phyloP scores from a whole-genome alignment of 2,888 invertebrate species.

The Andrena minutula region DNA sequence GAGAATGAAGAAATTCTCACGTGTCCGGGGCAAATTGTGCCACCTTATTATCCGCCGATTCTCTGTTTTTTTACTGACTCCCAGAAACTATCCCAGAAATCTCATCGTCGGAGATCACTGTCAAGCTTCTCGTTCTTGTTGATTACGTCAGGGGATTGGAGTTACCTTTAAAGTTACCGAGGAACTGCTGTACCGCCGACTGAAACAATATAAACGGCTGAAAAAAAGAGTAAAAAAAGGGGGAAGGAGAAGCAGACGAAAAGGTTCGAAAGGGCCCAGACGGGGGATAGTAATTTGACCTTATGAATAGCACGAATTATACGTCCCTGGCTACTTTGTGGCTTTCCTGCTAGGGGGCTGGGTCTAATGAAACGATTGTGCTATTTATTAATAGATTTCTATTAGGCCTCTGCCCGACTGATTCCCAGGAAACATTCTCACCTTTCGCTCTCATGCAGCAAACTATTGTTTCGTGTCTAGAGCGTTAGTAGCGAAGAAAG shows the following conservation, averaged over 20 bases:
- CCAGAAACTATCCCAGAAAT: neutral
- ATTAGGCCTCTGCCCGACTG: constrained; percentile 33
- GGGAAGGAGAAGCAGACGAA: neutral
- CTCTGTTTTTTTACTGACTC: neutral
- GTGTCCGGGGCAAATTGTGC: constrained; percentile 29
- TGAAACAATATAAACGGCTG: neutral
- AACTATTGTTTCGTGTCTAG: neutral
- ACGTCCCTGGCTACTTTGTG: constrained; percentile 77
- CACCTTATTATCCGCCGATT: neutral
- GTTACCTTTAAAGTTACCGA: neutral
- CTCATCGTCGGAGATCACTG: neutral
- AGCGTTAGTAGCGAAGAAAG: no score
- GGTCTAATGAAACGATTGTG: constrained; percentile 37
- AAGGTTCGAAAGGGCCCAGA: constrained; percentile 41
- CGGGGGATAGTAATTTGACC: constrained; percentile 74
- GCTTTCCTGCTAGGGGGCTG: constrained; percentile 55
- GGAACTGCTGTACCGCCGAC: neutral
- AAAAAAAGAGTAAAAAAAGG: neutral
- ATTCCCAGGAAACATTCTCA: constrained; percentile 6
- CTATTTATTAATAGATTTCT: constrained; percentile 74
- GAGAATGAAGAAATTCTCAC: constrained; percentile 38
- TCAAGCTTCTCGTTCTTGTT: neutral
- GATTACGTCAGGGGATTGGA: neutral
- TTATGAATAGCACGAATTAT: constrained; percentile 67
- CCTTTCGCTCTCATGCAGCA: neutral